These are phyloP conservation scores for Quiscalus mexicanus DNA, from an alignment of 2,113 vertebrate species.

Conservation along the genomic window DNA sequence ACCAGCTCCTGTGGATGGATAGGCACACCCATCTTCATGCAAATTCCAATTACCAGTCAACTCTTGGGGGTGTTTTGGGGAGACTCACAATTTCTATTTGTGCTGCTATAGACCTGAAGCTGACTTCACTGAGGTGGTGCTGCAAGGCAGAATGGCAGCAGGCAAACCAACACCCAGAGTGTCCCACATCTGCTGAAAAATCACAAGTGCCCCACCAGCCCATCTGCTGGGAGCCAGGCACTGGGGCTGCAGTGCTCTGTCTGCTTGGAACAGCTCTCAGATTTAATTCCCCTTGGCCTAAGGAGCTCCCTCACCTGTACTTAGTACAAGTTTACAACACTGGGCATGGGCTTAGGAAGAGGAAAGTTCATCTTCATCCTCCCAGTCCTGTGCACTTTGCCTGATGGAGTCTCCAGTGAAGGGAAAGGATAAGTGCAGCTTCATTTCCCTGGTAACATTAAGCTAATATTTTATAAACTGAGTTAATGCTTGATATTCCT, in stretches of 20 bases:
- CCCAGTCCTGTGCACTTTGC: neutral
- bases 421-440: neutral
- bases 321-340: neutral
- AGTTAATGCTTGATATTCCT: neutral
- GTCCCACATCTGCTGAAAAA: neutral
- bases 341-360: neutral
- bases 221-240: neutral
- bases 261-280: neutral
- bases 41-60: neutral
- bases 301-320: neutral
- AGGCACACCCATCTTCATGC: neutral
- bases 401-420: neutral
- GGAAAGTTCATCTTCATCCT: neutral
- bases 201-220: neutral
- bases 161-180: too few relatives aligned
- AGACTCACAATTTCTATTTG: neutral
- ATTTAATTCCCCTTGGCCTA: neutral
- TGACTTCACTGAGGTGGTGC: neutral
- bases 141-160: neutral
- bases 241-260: neutral
- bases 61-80: neutral
- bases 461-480: neutral
- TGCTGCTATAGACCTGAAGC: neutral
- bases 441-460: neutral
- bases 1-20: neutral